phyloP scores from a whole-genome alignment of 1,140 invertebrate genomes.

The Elysia chlorotica region DNA sequence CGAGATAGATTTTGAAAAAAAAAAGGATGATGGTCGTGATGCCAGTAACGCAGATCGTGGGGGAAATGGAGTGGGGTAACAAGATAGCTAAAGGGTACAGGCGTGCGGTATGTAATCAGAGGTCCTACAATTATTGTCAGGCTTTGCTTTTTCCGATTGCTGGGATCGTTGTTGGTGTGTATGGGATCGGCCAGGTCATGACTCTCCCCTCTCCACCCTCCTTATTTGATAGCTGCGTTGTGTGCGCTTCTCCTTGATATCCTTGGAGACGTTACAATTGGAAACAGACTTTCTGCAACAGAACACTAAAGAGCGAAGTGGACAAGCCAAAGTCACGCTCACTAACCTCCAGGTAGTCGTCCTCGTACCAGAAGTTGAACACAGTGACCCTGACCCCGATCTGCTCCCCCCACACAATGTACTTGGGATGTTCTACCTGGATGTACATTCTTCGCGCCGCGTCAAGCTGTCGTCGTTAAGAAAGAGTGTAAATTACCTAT shows the following conservation, averaged over 20 bases:
- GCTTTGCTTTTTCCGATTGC: too few relatives aligned
- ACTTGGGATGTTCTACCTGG: slow-evolving; percentile 88
- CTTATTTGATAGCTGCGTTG: background rate
- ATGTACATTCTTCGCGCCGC: slow-evolving; percentile 92
- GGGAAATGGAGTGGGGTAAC: too few relatives aligned
- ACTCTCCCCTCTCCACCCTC: too few relatives aligned
- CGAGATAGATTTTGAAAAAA: too few relatives aligned
- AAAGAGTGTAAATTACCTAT: background rate
- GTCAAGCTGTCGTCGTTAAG: slow-evolving; percentile 54
- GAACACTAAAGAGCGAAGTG: background rate
- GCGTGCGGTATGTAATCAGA: too few relatives aligned
- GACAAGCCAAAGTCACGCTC: background rate
- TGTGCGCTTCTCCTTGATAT: background rate
- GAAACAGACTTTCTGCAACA: background rate
- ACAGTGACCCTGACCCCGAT: slow-evolving; percentile 89
- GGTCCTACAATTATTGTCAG: too few relatives aligned
- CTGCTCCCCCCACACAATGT: slow-evolving; percentile 88
- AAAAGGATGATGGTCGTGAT: too few relatives aligned
- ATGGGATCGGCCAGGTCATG: too few relatives aligned
- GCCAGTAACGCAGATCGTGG: too few relatives aligned
- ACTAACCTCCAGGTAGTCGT: slow-evolving; percentile 70
- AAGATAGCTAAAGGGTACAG: too few relatives aligned
- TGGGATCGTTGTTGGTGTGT: too few relatives aligned
- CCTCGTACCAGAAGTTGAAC: slow-evolving; percentile 88
- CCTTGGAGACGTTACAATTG: background rate